Conservation (phyloP, 1,140 invertebrate species). For the Psilanteris sp. region DNA sequence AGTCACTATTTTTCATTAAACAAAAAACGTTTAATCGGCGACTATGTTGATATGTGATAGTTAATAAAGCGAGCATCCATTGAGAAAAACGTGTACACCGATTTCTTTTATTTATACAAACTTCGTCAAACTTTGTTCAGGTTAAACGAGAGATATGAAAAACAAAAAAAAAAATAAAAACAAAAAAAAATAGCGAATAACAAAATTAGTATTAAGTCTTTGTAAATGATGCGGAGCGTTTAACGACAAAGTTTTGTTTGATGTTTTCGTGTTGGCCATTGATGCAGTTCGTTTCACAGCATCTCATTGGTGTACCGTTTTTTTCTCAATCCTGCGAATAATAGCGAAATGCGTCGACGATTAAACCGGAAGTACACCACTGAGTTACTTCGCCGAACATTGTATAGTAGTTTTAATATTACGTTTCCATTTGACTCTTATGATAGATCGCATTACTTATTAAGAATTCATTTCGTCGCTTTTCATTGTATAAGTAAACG, state of each 20-base stretch:
- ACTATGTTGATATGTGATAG: slow-evolving; percentile 18
- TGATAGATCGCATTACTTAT: slow-evolving; percentile 22
- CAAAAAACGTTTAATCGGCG: slow-evolving; percentile 17
- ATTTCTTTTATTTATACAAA: no score
- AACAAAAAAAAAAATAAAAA: background rate
- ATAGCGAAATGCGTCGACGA: slow-evolving; percentile 11
- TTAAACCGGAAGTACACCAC: slow-evolving; percentile 18
- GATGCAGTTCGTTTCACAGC: no score
- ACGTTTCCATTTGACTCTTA: slow-evolving; percentile 20
- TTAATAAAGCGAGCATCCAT: slow-evolving; percentile 5
- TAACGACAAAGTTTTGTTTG: no score
- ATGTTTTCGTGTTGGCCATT: no score
- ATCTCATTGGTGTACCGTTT: no score
- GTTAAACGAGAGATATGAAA: no score
- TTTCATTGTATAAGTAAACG: slow-evolving; percentile 29
- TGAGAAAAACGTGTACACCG: slow-evolving; percentile 4
- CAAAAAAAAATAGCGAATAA: no score
- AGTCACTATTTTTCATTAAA: slow-evolving; percentile 23
- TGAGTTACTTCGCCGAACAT: slow-evolving; percentile 29
- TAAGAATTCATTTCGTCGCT: slow-evolving; percentile 42
- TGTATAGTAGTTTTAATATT: slow-evolving; percentile 54
- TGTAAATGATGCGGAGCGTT: no score
- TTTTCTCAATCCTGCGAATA: no score
- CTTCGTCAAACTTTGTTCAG: no score
- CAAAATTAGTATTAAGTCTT: no score